Percentiles rank a stretch among this genome's conserved stretches.
Conservation (phyloP, 2,888 invertebrate species). For the Thera obeliscata region DNA sequence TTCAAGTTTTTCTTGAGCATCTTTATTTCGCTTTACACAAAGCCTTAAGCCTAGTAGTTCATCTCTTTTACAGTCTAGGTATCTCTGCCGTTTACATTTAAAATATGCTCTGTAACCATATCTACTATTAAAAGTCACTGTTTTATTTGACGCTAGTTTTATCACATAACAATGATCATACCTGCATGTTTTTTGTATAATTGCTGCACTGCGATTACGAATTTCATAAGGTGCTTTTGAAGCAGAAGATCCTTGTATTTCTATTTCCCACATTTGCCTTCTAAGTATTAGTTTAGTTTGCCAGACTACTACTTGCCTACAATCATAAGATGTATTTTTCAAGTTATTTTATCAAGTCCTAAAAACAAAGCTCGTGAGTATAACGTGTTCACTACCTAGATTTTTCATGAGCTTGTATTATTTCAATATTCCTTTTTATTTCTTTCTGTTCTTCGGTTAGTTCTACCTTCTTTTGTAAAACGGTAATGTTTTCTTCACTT, state of each 20-base stretch:
- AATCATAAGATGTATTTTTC: conserved; percentile 20
- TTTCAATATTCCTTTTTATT: conserved; percentile 46
- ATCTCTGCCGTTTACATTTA: conserved; percentile 57
- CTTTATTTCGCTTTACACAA: conserved; percentile 41
- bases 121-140: background rate
- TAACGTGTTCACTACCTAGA: conserved; percentile 53
- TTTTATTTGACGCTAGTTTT: background rate
- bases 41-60: conserved; percentile 55
- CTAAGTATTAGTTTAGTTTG: conserved; percentile 44
- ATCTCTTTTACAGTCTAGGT: conserved; percentile 54
- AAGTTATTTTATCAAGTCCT: too few species aligned
- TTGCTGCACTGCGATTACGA: conserved; percentile 54
- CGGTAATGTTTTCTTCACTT: conserved; percentile 11
- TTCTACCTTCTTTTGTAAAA: conserved; percentile 41
- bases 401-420: conserved; percentile 69
- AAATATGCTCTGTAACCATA: conserved; percentile 60
- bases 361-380: too few species aligned
- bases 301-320: conserved; percentile 54
- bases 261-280: conserved; percentile 61
- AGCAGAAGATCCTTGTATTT: conserved; percentile 53
- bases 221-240: conserved; percentile 54
- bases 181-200: conserved; percentile 66
- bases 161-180: conserved; percentile 29
- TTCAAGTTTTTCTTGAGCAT: conserved; percentile 40
- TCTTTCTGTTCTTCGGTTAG: conserved; percentile 55